Evolutionary conservation across 2,797 vertebrate genomes (phyloP), one percentile per base, ranked within the genome.

Genomic region (Chaetophractus vellerosus): DNA sequence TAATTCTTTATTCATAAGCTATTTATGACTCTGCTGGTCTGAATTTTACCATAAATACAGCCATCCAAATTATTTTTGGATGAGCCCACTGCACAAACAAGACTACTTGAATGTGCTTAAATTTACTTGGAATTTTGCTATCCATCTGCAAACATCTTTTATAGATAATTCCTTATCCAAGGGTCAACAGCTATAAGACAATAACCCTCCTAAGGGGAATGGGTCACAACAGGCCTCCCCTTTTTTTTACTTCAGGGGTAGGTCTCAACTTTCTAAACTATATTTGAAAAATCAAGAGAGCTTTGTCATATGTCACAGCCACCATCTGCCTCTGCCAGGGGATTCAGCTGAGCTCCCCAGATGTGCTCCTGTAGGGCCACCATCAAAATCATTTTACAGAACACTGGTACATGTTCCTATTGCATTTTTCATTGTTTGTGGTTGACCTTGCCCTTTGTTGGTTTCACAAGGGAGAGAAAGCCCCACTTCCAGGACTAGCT

Each of bases 61-160:
- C 91, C 85, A 95, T 96, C 97, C 95, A 97, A 96, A 97, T 94
- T 98, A 98, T 98, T 98, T 98, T 98, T 98, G 97, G 98, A 98
- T 21, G 15, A 92, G 80, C 94, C 96, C 71, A 64, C 0, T 45
- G 84, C 52, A 94, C 74, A 90, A 97, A 83, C 45, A 89, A 9
- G 87, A 80, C 95, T 91, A 66, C 41, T 71, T 69, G 74, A 1
- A 0, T 31, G 89, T 83, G 95, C 85, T 59, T 93, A 78, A 90
- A 95, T 97, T 96, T 96, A 93, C 97, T 93, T 93, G 93, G 94
- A 96, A 92, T 89, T 93, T 97, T 93, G 97, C 98, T 97, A 76
- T 69, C 78, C 95, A n/a, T 72, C 50, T 64, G 76, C 21, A 97
- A 85, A 98, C 97, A 96, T 96, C 96, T 92, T 90, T 96, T 95